Evolutionary conservation across 2,888 invertebrate genomes (phyloP), one percentile per base, ranked within the genome.

Genomic region (Drosophila kuntzei): DNA sequence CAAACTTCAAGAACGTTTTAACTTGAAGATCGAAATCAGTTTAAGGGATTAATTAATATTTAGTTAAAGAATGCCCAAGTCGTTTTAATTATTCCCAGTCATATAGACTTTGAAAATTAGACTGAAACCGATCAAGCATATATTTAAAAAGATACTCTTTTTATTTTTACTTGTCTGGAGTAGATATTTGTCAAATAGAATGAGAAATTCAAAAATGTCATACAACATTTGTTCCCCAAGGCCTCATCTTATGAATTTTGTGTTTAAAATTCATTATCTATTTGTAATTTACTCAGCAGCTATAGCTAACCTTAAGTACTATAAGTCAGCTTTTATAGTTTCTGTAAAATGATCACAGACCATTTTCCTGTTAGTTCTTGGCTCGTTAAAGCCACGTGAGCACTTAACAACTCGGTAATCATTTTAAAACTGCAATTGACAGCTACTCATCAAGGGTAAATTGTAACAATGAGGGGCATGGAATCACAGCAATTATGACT

Each of bases 401-500:
- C 71, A 70, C 60, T 82, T 84, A 84, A 43, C 68, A 63, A 49
- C 55, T 67, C 11, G 44, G 27, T 50, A 70, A 75, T 75, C 55
- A 66, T 49, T 69, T 66, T 8, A 37, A 57, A 25, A 51, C 47
- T 51, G 39, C 64, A 54, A 68, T 71, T 85, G 79, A 85, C 80
- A 85, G 85, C 64, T 41, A 73, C 76, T 53, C 76, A 71, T 67
- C 69, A 63, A 47, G 47, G 32, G 49, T 22, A 61, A 83, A 73
- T 73, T 74, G 70, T 74, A 71, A 71, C 74, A 79, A 75, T 81
- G 71, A 80, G 46, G 43, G 20, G 9, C n/a, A 50, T 51, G 41
- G 67, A 80, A 85, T 80, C 87, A 75, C 79, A 65, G 79, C 79
- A 86, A 88, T 88, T 80, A 85, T 62, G 29, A 37, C 36, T 27